Base-by-base conservation (phyloP, 2,797 vertebrate genomes). In the Echiichthys vipera region DNA sequence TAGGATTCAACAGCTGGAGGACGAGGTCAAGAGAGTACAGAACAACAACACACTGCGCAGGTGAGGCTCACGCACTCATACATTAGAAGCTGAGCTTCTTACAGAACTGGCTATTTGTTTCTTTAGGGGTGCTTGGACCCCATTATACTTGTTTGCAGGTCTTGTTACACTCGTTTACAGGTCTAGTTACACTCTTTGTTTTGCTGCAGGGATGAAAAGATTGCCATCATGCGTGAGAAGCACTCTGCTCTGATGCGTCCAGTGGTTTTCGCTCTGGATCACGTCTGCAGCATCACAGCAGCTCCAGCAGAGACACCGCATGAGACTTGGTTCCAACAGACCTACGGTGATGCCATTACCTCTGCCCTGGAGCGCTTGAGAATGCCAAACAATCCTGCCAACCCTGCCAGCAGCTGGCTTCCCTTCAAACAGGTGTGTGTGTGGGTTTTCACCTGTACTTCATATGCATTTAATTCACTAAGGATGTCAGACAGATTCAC, bases 321-420 rank as follows among this genome's bases (percentile, higher is more conserved):
- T 15, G 98, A 99, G 82, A 97, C 97, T 0, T 99, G 98, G 98
- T 99, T 99, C 89, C 98, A 99, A 90, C 96, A 98, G 83, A 97
- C 93, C 50, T 99, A 98, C 2, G 97, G 97, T 2, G 96, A 97
- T n/a, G 92, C 96, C 36, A 96, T 99, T 56, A 93, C 94, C 72
- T 96, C 95, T 0, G 97, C 98, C 0, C 88, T 99, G 5, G 98
- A 98, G 83, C 96, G 97, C 34, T 93, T 99, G 3, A 95, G 92
- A 78, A 98, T 95, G 74, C 98, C 98, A 0, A 93, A 94, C 29
- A 99, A 98, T 87, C 98, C 97, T 0, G 97, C 98, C 68, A 99
- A 97, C 85, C 98, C 98, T 0, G 96, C 97, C 72, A 98, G 96
- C 91, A 99, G 98, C 90, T 99, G 98, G 98, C 93, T 96, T 40